Conservation (phyloP, 2,888 invertebrate species). For the Rotaria sp. region DNA sequence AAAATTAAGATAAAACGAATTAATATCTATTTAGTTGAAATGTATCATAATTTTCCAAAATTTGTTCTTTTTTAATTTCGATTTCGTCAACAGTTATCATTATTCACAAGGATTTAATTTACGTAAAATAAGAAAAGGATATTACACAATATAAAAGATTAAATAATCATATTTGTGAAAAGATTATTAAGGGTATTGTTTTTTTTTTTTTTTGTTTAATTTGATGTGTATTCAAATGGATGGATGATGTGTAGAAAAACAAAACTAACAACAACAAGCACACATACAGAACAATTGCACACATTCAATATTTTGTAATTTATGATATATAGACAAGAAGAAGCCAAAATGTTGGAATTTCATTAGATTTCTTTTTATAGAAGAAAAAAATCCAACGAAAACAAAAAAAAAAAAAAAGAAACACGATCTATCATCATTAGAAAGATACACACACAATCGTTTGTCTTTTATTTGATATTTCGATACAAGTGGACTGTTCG, state of each 20-base stretch:
- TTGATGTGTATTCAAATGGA: slow-evolving; percentile 2
- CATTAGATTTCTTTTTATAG: neutral
- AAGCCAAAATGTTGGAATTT: neutral
- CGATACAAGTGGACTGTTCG: neutral
- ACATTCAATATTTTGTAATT: neutral
- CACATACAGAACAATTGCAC: slow-evolving; percentile 10
- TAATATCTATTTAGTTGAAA: too few relatives aligned
- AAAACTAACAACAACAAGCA: neutral
- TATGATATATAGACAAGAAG: neutral
- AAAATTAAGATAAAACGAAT: too few relatives aligned
- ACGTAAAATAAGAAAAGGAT: neutral
- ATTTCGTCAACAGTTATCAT: too few relatives aligned
- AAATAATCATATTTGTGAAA: neutral
- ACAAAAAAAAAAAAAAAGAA: neutral
- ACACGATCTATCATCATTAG: neutral
- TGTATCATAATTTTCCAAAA: too few relatives aligned
- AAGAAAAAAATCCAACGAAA: neutral
- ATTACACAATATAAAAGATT: neutral
- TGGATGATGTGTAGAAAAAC: slow-evolving; percentile 12
- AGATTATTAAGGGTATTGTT: neutral
- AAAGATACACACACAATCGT: neutral
- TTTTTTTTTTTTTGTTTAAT: neutral
- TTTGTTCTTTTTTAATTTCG: too few relatives aligned
- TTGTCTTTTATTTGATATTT: neutral
- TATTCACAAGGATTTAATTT: neutral